Evolutionary conservation across 2,888 invertebrate genomes (phyloP), one percentile per base, ranked within the genome.

Genomic region (Cataglyphis cursor): DNA sequence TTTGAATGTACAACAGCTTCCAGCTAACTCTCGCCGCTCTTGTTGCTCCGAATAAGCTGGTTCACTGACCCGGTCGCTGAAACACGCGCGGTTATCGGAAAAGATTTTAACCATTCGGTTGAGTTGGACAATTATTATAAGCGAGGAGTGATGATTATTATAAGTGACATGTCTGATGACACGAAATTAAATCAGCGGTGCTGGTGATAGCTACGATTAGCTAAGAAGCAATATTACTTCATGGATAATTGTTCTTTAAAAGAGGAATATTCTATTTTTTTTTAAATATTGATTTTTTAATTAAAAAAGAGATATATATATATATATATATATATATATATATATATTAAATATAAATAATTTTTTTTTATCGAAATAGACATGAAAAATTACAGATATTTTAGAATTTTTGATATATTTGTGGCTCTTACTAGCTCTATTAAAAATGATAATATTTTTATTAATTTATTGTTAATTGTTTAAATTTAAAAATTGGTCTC

Each of bases 1-100:
- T 93, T 93, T 91, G 90, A 93, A 92, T 93, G 90, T 90, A 93
- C 81, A 91, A 86, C 87, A 83, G 88, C 85, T 91, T 88, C 85
- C 85, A 87, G 90, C 90, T 92, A 92, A 91, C 90, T 90, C 87
- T 85, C 66, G 57, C 28, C 35, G 70, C 73, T 48, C 65, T 66
- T 57, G 84, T 66, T 80, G 24, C 72, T 35, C 44, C 35, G 78
- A 72, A 80, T 80, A 80, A 72, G 78, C 59, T 35, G 72, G 44
- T 44, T 59, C 78, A 28, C 44, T 62, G 24, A 44, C 12, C 28
- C 24, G n/a, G 35, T n/a, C 61, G 61, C 38, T 59, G 51, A 66
- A 81, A 51, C 82, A 38, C 24, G 18, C 41, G 72, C 44, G 38
- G 24, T 61, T 66, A 65, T 64, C 21, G 38, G n/a, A 41, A 62